These are phyloP conservation scores for Hydrozoanthus gracilis DNA, from an alignment of 92 coral and sea anemone species.

Conservation along the genomic window DNA sequence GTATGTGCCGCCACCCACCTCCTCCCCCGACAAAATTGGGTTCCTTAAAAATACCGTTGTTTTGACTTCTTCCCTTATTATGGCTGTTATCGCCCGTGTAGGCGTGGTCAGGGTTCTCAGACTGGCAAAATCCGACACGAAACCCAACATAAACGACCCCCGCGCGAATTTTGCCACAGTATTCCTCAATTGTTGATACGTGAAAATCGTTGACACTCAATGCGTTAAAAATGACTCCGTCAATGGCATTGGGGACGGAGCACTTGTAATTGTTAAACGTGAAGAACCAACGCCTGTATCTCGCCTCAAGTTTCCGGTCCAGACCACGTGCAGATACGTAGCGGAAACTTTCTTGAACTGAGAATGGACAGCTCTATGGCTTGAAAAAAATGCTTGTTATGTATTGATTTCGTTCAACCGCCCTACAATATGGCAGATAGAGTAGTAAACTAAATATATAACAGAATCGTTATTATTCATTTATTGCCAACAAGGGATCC, in stretches of 20 bases:
- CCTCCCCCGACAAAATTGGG: too few species aligned
- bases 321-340: background rate
- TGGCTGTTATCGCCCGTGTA: too few species aligned
- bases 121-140: background rate
- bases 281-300: background rate
- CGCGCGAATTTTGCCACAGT: background rate
- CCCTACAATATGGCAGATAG: too few species aligned
- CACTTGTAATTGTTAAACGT: background rate
- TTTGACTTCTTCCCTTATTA: too few species aligned
- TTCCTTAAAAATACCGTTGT: too few species aligned
- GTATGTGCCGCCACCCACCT: too few species aligned
- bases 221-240: background rate
- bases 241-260: background rate
- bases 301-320: background rate
- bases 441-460: too few species aligned
- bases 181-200: constrained; percentile 7
- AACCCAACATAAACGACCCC: background rate
- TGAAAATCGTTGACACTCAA: background rate
- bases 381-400: too few species aligned
- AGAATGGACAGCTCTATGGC: background rate
- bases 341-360: background rate
- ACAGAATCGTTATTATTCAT: too few species aligned
- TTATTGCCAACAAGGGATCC: too few species aligned
- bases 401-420: too few species aligned
- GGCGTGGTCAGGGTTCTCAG: background rate